Evolutionary conservation across 2,888 invertebrate genomes (phyloP), one percentile per base, ranked within the genome.

Genomic region (Epicampocera succincta): DNA sequence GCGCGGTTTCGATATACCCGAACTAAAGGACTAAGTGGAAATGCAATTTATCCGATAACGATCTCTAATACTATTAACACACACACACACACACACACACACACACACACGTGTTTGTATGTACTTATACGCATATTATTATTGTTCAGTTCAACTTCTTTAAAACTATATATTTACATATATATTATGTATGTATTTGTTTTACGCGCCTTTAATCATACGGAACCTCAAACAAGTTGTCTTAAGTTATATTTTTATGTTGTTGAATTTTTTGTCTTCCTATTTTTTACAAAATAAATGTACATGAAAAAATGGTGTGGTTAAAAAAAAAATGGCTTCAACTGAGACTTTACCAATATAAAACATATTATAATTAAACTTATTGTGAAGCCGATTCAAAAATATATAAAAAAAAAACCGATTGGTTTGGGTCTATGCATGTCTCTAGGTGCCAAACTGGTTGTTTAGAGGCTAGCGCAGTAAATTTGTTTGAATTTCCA

Each of bases 1-100:
- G 8, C 61, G 81, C 12, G 61, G 40, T 52, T 86, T 84, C 46
- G 85, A 87, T 1, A 84, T 88, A 66, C 88, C 88, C 40, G 81
- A 86, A 0, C 8, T 87, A 17, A 85, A 87, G 75, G 76, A 76
- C 40, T 61, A 2, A 13, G 42, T 11, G 0, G n/a, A n/a, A 42
- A 44, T 1, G 29, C 3, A 71, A 74, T 61, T 17, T 13, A 71
- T 78, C 74, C 75, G 63, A 69, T 76, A 25, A 71, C 46, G 65
- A 33, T 52, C n/a, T 29, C 48, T 65, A 83, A 78, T 78, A 73
- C 78, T 72, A 40, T 33, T 6, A 40, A 17, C 40, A 38, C 19
- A 29, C 9, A 33, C 33, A 33, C 8, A 25, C 25, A 25, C 5
- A 25, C 25, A 25, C n/a, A n/a, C n/a, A n/a, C n/a, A 29, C 29